phyloP scores from a whole-genome alignment of 2,113 vertebrate species.

The Heptranchias perlo region DNA sequence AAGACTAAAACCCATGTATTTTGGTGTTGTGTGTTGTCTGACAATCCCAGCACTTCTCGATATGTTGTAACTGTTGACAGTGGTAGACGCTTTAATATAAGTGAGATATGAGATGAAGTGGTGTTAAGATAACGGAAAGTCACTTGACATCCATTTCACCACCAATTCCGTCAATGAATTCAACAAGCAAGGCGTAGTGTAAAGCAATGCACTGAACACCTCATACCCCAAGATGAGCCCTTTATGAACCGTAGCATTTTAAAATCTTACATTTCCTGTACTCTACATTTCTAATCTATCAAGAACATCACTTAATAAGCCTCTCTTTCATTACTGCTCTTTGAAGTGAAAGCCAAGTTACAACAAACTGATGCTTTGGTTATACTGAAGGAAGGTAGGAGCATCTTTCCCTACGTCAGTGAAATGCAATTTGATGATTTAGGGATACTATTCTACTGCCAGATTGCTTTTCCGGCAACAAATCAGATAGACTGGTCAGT shows the following conservation, averaged over 20 bases:
- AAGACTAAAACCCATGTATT: neutral
- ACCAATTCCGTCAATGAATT: neutral
- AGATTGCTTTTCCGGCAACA: conserved; percentile 18
- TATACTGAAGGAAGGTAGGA: neutral
- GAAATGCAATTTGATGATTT: conserved; percentile 27
- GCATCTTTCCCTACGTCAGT: conserved; percentile 18
- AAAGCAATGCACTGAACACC: neutral
- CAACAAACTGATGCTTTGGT: neutral
- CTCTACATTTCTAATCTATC: neutral
- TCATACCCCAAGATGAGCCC: neutral
- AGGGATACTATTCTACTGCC: neutral
- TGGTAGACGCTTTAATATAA: neutral
- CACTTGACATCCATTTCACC: conserved; percentile 11
- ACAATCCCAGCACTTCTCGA: neutral
- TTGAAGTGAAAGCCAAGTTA: neutral
- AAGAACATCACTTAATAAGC: neutral
- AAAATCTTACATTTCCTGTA: neutral
- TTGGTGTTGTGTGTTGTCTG: neutral
- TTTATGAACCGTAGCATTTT: conserved; percentile 20
- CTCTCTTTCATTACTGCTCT: neutral
- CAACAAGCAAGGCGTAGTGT: neutral
- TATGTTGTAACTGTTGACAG: neutral
- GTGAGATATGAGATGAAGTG: neutral
- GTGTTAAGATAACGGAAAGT: neutral
- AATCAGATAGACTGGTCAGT: conserved; percentile 23